A percentile compares a stretch with the other conserved stretches of the same genome.
Conservation (phyloP, 2,888 invertebrate species). For the Podabrus alpinus region DNA sequence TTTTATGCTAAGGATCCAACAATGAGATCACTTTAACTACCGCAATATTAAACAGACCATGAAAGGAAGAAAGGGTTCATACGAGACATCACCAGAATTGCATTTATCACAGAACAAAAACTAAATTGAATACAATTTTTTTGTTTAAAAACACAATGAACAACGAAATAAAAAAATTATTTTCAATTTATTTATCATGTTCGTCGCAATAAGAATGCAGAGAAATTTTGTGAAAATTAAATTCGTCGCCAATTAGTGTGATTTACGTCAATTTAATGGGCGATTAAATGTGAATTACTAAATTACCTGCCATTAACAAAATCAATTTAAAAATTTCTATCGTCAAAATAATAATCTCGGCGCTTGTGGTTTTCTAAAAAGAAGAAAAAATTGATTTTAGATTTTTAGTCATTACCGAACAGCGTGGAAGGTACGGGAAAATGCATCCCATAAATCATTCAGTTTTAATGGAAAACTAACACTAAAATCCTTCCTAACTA, state of each 20-base stretch:
- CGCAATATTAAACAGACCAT: slow-evolving; percentile 5
- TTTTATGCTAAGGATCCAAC: neutral
- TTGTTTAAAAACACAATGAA: neutral
- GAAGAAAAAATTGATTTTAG: neutral
- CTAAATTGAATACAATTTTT: neutral
- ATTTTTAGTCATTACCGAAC: neutral
- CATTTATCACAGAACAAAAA: neutral
- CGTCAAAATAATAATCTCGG: neutral
- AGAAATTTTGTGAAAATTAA: neutral
- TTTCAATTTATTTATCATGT: neutral
- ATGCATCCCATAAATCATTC: neutral
- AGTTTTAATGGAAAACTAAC: neutral
- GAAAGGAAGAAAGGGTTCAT: slow-evolving; percentile 3
- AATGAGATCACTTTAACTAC: slow-evolving; percentile 1
- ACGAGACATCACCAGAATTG: neutral
- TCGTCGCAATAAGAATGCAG: neutral
- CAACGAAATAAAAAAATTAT: neutral
- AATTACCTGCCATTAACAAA: neutral
- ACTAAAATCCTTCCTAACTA: neutral
- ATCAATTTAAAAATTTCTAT: neutral
- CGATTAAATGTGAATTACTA: neutral
- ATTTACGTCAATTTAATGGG: neutral
- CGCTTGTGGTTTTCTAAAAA: neutral
- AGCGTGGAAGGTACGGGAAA: neutral
- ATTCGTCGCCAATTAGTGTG: neutral